A percentile compares a stretch with the other conserved stretches of the same genome.
phyloP scores from a whole-genome alignment of 1,140 invertebrate species.

The Onthophagus taurus region DNA sequence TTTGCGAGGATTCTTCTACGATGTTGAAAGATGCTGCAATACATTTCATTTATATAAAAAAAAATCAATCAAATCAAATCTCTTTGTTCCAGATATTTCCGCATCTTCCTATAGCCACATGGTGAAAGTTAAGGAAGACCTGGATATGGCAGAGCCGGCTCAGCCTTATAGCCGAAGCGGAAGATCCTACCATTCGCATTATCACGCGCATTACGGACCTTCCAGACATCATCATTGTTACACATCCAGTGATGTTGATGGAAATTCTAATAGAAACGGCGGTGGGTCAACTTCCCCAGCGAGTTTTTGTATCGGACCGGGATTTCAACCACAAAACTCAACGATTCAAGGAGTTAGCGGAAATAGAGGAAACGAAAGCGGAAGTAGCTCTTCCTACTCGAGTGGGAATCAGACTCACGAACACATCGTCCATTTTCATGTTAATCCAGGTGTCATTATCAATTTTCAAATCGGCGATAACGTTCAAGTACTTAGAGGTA shows the following conservation, averaged over 20 bases:
- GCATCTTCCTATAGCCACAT: too few relatives aligned
- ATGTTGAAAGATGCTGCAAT: too few relatives aligned
- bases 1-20: too few relatives aligned
- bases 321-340: conserved; percentile 42
- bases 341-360: conserved; percentile 19
- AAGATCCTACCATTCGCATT: conserved; percentile 8
- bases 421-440: conserved; percentile 59
- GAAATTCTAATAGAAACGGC: conserved; percentile 16
- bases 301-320: conserved; percentile 43
- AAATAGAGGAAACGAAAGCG: too few relatives aligned
- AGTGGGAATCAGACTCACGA: conserved; percentile 30
- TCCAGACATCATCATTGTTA: conserved; percentile 27
- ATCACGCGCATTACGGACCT: conserved; percentile 23
- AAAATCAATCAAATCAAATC: too few relatives aligned
- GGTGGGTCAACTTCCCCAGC: conserved; percentile 28
- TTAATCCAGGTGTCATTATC: conserved; percentile 59
- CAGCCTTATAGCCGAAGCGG: conserved; percentile 15
- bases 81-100: too few relatives aligned
- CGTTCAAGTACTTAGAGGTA: conserved; percentile 56
- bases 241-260: conserved; percentile 12
- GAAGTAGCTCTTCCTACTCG: too few relatives aligned
- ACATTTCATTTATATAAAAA: too few relatives aligned
- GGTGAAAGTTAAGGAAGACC: conserved; percentile 36
- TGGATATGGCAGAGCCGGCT: conserved; percentile 26
- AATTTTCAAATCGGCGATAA: conserved; percentile 55